These are phyloP conservation scores for Germaria angustata DNA, from an alignment of 2,888 invertebrate genomes.

Conservation along the genomic window DNA sequence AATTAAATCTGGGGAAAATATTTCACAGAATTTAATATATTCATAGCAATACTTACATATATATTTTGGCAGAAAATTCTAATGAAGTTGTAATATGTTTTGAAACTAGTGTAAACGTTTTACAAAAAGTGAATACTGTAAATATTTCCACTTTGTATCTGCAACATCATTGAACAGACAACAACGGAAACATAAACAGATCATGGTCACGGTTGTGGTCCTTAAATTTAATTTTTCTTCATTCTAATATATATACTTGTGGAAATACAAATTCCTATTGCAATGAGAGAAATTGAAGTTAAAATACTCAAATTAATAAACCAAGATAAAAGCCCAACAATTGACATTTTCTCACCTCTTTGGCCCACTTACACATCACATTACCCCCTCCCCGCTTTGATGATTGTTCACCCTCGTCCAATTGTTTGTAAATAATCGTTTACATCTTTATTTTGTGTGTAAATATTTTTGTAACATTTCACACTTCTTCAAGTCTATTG, in stretches of 20 bases:
- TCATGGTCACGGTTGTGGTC: conserved; percentile 52
- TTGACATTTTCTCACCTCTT: conserved; percentile 52
- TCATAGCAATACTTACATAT: background rate
- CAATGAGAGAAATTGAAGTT: background rate
- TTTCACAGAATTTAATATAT: background rate
- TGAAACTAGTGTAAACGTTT: background rate
- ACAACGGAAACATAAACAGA: conserved; percentile 51
- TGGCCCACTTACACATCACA: background rate
- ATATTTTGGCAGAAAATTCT: background rate
- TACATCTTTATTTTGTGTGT: conserved; percentile 73
- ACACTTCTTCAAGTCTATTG: conserved; percentile 59
- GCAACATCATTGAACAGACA: background rate
- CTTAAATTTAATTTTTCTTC: conserved; percentile 14
- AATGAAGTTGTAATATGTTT: background rate
- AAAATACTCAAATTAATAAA: conserved; percentile 58
- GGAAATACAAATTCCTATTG: background rate
- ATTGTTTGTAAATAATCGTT: conserved; percentile 58
- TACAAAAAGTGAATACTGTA: background rate
- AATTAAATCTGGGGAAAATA: background rate
- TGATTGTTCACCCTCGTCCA: conserved; percentile 15
- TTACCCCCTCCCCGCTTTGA: background rate
- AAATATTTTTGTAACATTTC: conserved; percentile 77
- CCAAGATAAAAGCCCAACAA: conserved; percentile 47
- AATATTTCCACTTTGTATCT: background rate
- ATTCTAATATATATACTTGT: background rate